Base-by-base conservation (phyloP, 2,888 invertebrate species). In the Amiota mariae region DNA sequence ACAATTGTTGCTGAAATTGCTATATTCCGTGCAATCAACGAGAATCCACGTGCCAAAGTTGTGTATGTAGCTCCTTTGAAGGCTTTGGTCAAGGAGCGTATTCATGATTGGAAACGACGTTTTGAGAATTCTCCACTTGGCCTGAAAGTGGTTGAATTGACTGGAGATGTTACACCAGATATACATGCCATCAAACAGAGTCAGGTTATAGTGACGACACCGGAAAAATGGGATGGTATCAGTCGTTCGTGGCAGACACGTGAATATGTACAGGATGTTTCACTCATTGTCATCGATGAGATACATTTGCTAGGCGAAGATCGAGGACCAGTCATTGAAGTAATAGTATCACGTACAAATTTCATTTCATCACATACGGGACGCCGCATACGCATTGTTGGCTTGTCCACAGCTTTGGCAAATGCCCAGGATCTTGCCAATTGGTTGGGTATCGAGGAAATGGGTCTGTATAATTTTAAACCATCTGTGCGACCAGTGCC, bases 141-240 rank as follows among this genome's bases (percentile, higher is more conserved):
- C 0, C 95, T 95, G 87, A 95, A 93, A 79, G 97, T 99, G 0
- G 96, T 99, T 0, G 99, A 99, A 90, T 91, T 99, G 78, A 99
- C 99, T 63, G 99, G 99, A 87, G 95, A 96, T 88, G 94, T 96
- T 0, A 94, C 96, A 0, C 97, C 97, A 0, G 96, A 96, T 87
- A 92, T 94, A 72, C 91, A 93, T 75, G 94, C 97, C 0, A 97
- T 99, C 74, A 92, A 94, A 0, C 93, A 91, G 70, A 95, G 98
- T 0, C 95, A 96, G 88, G 94, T 99, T 0, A 99, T 99, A 80
- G 97, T 99, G 0, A 99, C 99, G 0, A 99, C 99, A 0, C 99
- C 99, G 0, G 99, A 99, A 90, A 99, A 99, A 89, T 99, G 99
- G 99, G 99, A 99, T 90, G 99, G 99, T 72, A 97, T 99, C 85